Percentiles rank a stretch among this genome's conserved stretches.
These are phyloP conservation scores for Gobius niger DNA, from an alignment of 2,113 vertebrate species.

Conservation along the genomic window DNA sequence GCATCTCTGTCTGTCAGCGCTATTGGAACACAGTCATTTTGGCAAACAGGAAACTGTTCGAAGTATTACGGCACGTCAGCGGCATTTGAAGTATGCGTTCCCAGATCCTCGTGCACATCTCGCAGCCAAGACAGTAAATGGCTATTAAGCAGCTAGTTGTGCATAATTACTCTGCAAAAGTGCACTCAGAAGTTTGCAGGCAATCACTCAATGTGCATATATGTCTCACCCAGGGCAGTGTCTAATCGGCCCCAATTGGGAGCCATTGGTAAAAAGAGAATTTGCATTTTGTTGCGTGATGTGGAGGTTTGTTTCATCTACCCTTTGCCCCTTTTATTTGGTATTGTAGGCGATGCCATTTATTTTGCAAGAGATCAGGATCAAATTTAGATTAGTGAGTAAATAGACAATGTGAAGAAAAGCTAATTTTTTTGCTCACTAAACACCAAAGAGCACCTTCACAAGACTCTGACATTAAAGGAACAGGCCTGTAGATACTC, in stretches of 20 bases:
- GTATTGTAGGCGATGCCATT: no score
- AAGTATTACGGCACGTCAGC: constrained; percentile 58
- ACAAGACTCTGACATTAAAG: no score
- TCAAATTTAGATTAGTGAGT: no score
- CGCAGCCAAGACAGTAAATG: constrained; percentile 19
- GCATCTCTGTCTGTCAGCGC: constrained; percentile 23
- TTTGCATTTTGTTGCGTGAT: constrained; percentile 5
- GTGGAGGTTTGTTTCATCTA: not conserved
- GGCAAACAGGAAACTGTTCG: constrained; percentile 32
- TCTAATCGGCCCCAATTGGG: constrained; percentile 25
- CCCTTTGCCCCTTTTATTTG: no score
- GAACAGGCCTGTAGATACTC: no score
- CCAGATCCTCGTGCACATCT: not conserved
- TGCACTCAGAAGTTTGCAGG: constrained; percentile 50
- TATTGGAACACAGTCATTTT: constrained; percentile 37
- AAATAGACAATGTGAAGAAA: no score
- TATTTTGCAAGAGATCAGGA: no score
- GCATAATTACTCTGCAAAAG: constrained; percentile 61
- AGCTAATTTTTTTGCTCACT: no score
- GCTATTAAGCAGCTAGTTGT: constrained; percentile 52
- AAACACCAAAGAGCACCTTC: no score
- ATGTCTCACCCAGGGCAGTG: constrained; percentile 13
- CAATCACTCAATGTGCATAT: constrained; percentile 26
- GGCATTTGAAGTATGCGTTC: constrained; percentile 33
- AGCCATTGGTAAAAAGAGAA: constrained; percentile 37